phyloP scores from a whole-genome alignment of 2,888 invertebrate genomes.

The Chrysolina haemoptera region DNA sequence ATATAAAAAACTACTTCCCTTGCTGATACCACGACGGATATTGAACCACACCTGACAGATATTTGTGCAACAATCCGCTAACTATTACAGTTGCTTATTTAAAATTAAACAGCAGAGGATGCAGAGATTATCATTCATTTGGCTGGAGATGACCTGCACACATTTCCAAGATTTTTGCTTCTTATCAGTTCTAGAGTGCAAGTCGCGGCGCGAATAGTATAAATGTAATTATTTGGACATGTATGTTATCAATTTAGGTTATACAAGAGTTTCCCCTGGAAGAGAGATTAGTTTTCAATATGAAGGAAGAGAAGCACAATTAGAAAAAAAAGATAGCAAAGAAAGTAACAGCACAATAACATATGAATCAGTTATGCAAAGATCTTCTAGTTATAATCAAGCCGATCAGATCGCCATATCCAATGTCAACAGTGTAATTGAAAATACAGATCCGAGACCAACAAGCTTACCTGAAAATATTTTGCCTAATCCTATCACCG shows the following conservation, averaged over 20 bases:
- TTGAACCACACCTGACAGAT: no score
- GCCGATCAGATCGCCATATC: constrained; percentile 64
- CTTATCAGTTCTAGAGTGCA: no score
- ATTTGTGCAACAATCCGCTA: no score
- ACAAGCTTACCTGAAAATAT: constrained; percentile 60
- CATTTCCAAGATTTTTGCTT: no score
- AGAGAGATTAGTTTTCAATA: constrained; percentile 58
- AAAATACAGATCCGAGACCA: constrained; percentile 57
- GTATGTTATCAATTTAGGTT: constrained; percentile 44
- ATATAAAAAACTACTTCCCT: no score
- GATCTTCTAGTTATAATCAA: constrained; percentile 65
- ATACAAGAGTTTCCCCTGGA: constrained; percentile 61
- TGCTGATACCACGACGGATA: no score
- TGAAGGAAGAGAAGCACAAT: constrained; percentile 67
- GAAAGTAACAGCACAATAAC: constrained; percentile 67
- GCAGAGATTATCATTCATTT: no score
- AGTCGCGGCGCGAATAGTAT: no score
- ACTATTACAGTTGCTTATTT: no score
- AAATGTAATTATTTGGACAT: no score
- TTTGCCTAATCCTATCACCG: constrained; percentile 63
- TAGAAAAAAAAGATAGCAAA: constrained; percentile 67
- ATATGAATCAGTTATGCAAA: constrained; percentile 61
- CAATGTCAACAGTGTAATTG: constrained; percentile 63
- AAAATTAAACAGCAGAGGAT: no score
- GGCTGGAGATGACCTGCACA: no score